These are phyloP conservation scores for Gopherus flavomarginatus DNA, from an alignment of 2,113 vertebrate genomes.

Conservation along the genomic window DNA sequence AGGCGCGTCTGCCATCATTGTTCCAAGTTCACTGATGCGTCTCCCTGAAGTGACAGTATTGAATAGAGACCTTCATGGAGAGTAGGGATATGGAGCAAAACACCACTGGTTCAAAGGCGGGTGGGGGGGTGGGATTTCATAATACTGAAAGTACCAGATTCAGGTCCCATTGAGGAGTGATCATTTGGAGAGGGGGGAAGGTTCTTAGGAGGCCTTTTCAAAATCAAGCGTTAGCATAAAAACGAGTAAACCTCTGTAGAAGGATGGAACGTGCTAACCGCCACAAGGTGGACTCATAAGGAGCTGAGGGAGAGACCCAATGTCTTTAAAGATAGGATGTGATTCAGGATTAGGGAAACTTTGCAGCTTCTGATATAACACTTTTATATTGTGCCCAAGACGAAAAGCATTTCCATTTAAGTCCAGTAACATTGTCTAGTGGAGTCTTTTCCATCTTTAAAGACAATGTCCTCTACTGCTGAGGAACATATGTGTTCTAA, in stretches of 20 bases:
- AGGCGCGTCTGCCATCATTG: neutral
- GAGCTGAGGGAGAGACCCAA: neutral
- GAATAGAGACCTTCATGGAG: neutral
- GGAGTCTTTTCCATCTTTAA: neutral
- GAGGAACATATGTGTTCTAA: neutral
- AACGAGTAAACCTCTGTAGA: neutral
- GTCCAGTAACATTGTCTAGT: neutral
- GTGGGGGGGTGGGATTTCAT: neutral
- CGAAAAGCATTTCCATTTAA: neutral
- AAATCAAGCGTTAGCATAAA: neutral
- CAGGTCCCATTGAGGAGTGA: neutral
- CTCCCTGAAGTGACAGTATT: neutral
- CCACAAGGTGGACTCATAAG: neutral
- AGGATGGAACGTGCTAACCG: neutral
- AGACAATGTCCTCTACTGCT: neutral
- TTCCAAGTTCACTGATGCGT: neutral
- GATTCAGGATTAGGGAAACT: neutral
- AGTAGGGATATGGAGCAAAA: neutral
- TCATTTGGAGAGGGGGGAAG: neutral
- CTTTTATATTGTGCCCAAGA: neutral
- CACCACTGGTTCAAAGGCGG: neutral
- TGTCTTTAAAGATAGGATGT: neutral
- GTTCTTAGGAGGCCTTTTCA: neutral
- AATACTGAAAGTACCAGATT: neutral
- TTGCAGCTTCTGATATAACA: neutral